phyloP scores from a whole-genome alignment of 2,888 invertebrate genomes.

The Bombylius major region DNA sequence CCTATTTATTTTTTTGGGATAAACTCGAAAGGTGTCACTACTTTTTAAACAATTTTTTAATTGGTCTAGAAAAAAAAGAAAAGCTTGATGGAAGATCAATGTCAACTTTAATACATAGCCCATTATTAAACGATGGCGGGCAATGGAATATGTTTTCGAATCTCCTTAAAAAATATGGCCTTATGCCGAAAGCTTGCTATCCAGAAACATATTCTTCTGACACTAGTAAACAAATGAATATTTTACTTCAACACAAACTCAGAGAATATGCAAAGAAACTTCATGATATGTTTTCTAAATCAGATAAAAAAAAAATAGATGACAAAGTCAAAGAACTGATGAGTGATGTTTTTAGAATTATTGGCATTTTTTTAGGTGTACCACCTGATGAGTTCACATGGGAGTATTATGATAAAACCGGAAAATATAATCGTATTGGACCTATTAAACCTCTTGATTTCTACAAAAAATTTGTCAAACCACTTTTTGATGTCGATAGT shows the following conservation, averaged over 20 bases:
- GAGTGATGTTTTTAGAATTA: conserved; percentile 62
- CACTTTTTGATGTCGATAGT: conserved; percentile 65
- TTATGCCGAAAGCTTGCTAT: conserved; percentile 79
- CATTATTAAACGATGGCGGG: conserved; percentile 75
- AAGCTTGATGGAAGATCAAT: conserved; percentile 65
- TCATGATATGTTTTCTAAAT: conserved; percentile 46
- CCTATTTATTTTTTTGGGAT: conserved; percentile 83
- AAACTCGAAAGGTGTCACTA: conserved; percentile 82
- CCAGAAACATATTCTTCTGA: conserved; percentile 69
- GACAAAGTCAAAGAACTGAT: conserved; percentile 55
- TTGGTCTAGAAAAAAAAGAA: conserved; percentile 42
- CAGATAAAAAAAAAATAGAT: conserved; percentile 49
- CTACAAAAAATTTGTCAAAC: conserved; percentile 65
- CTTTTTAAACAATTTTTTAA: conserved; percentile 40
- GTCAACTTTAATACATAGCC: conserved; percentile 35
- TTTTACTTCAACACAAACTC: conserved; percentile 59
- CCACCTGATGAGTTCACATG: conserved; percentile 69
- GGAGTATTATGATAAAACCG: conserved; percentile 75
- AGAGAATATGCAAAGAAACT: conserved; percentile 60
- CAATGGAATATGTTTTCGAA: conserved; percentile 82
- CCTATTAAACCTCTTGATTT: conserved; percentile 67
- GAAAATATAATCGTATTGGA: conserved; percentile 59
- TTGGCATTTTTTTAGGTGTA: conserved; percentile 70
- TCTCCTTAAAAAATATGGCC: conserved; percentile 72
- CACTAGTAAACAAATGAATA: no score